A percentile compares a stretch with the other conserved stretches of the same genome.
Evolutionary conservation across 2,113 vertebrate species (phyloP).

Genomic region (Haemorhous mexicanus): DNA sequence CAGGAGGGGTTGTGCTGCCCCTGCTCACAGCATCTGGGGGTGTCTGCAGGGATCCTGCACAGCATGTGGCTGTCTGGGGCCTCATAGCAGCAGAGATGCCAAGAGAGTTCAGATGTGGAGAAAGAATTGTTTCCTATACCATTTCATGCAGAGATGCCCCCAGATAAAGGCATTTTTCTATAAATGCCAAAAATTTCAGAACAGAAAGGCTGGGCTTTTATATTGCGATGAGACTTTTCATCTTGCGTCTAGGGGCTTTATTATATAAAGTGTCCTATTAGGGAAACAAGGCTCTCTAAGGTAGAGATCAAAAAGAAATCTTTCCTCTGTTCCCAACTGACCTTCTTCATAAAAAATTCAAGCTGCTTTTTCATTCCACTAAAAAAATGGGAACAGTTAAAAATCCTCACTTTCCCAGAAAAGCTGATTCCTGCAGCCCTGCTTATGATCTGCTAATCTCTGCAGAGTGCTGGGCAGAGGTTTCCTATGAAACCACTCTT

Average conservation of each 20-base stretch:
- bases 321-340: background rate
- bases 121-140: background rate
- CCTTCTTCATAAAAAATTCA: background rate
- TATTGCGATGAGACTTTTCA: background rate
- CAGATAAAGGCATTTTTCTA: background rate
- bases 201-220: background rate
- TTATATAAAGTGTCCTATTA: background rate
- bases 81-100: background rate
- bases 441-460: slow-evolving; percentile 31
- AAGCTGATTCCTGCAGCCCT: slow-evolving; percentile 30
- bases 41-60: background rate
- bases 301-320: slow-evolving; percentile 12
- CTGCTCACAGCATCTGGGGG: background rate
- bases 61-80: accelerated
- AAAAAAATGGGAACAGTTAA: slow-evolving; percentile 32
- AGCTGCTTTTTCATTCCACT: slow-evolving; percentile 9
- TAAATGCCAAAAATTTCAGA: background rate
- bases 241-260: background rate
- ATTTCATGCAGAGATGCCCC: background rate
- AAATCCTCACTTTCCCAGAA: slow-evolving; percentile 36
- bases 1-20: background rate
- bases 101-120: background rate
- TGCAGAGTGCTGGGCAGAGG: background rate
- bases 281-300: background rate
- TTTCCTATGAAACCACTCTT: background rate